phyloP scores from a whole-genome alignment of 2,113 vertebrate genomes.

The Lamprotornis superbus region DNA sequence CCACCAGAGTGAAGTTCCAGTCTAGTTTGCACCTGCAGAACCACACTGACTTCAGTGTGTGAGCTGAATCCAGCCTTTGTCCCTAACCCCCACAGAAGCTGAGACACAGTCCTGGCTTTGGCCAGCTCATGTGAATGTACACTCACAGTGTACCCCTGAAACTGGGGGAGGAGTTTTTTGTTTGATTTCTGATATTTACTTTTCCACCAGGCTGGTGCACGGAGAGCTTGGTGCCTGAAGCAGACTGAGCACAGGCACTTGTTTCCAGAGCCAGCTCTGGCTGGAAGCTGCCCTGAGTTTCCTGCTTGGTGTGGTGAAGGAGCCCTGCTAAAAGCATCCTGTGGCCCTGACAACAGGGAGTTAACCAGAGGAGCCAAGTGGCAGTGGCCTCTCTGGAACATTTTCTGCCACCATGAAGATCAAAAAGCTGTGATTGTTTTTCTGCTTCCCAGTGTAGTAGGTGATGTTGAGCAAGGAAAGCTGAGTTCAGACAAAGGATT shows the following conservation, averaged over 20 bases:
- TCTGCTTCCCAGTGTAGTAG: neutral
- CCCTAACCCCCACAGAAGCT: fast-evolving
- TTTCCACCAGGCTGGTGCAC: neutral
- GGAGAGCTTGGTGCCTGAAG: neutral
- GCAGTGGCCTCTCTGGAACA: neutral
- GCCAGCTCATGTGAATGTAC: fast-evolving
- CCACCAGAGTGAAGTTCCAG: neutral
- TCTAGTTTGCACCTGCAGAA: neutral
- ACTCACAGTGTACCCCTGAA: neutral
- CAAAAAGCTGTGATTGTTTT: neutral
- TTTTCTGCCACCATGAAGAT: neutral
- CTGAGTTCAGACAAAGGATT: neutral
- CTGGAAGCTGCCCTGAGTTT: neutral
- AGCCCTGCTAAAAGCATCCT: neutral
- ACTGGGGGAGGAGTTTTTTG: neutral
- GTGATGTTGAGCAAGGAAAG: neutral
- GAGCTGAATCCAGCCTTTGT: neutral
- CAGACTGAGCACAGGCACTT: fast-evolving
- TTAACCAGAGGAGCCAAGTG: neutral
- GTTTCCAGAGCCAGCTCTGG: neutral
- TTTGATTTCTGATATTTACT: neutral
- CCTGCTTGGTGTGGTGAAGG: neutral
- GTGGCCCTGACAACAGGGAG: neutral
- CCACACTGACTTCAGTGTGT: neutral
- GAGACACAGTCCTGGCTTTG: neutral